A percentile compares a stretch with the other conserved stretches of the same genome.
These are phyloP conservation scores for Melanotaenia duboulayi DNA, from an alignment of 2,113 vertebrate genomes.

Conservation along the genomic window DNA sequence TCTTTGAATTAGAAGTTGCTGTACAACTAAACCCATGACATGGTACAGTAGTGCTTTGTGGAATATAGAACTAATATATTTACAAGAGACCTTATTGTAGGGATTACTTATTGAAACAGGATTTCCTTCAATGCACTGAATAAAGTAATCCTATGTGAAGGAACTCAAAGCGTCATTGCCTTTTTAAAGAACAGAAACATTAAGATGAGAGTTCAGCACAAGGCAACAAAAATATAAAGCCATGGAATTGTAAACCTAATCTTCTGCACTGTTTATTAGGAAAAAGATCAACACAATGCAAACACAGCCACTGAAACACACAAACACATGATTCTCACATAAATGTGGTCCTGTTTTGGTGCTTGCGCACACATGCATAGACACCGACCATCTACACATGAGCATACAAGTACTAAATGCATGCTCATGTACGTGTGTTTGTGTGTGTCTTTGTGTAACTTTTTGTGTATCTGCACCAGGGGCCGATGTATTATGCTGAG, in stretches of 20 bases:
- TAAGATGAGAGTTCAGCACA: constrained; percentile 29
- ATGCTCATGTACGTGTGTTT: background rate
- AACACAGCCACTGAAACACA: background rate
- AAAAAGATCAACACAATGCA: constrained; percentile 1
- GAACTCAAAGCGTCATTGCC: constrained; percentile 4
- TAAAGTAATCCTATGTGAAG: constrained; percentile 47
- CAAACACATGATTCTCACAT: background rate
- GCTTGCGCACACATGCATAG: background rate
- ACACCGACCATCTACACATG: background rate
- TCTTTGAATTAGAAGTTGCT: constrained; percentile 39
- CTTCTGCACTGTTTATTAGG: background rate
- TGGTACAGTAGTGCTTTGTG: constrained; percentile 10
- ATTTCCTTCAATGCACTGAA: constrained; percentile 46
- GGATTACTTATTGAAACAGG: constrained; percentile 50
- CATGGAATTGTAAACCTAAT: constrained; percentile 11
- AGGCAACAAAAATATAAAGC: background rate
- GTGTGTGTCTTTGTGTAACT: background rate
- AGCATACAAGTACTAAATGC: constrained; percentile 19
- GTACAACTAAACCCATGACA: constrained; percentile 3
- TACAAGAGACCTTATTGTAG: constrained; percentile 36
- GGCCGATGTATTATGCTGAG: constrained; percentile 53
- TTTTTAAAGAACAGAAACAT: constrained; percentile 35
- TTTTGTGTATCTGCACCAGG: constrained; percentile 24
- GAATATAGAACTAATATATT: constrained; percentile 35
- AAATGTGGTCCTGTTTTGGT: background rate